phyloP scores from a whole-genome alignment of 2,797 vertebrate genomes.

The Rhynchotus rufescens region DNA sequence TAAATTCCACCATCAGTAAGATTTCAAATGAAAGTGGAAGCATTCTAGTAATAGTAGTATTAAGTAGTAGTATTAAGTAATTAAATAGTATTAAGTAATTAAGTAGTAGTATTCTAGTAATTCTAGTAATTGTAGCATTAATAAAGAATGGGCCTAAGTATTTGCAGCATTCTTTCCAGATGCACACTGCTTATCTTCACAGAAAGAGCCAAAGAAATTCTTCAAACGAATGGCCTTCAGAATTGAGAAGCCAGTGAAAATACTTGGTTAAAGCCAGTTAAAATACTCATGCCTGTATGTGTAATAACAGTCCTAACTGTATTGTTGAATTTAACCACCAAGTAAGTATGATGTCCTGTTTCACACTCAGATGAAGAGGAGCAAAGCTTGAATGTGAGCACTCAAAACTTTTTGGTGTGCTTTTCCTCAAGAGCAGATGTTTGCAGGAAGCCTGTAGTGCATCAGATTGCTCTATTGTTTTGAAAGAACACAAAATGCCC shows the following conservation, averaged over 20 bases:
- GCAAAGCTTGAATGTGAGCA: neutral
- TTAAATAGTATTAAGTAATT: no score
- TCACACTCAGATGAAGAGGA: neutral
- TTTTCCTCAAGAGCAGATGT: constrained; percentile 31
- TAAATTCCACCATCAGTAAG: neutral
- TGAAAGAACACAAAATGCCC: constrained; percentile 47
- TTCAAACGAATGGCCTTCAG: neutral
- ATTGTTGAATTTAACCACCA: neutral
- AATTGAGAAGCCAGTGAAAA: neutral
- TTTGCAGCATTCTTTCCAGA: neutral
- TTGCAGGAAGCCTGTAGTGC: constrained; percentile 24
- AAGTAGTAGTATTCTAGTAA: neutral
- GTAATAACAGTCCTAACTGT: neutral
- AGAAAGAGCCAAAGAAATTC: neutral
- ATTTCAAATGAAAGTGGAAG: neutral
- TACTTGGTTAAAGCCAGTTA: neutral
- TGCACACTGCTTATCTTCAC: neutral
- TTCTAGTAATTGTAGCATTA: neutral
- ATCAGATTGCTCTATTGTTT: constrained; percentile 33
- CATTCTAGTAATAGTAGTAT: neutral
- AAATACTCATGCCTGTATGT: neutral
- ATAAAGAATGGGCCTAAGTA: neutral
- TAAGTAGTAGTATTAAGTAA: no score
- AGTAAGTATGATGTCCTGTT: neutral
- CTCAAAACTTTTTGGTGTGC: neutral